Evolutionary conservation across 2,113 vertebrate genomes (phyloP), one percentile per base, ranked within the genome.

Genomic region (Copsychus sechellarum): DNA sequence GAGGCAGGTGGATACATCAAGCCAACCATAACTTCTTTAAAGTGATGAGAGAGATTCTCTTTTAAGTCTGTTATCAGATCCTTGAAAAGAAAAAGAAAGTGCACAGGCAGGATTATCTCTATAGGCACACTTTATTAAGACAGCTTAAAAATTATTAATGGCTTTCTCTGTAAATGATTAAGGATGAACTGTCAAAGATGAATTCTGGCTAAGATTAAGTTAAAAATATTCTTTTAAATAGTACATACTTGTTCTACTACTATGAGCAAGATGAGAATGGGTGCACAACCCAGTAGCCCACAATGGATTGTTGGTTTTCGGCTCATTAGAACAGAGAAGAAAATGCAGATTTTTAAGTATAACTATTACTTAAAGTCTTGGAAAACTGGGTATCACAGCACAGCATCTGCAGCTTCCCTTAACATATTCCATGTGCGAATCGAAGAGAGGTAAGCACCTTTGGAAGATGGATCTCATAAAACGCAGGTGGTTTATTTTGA

Each of bases 21-120:
- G 31, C 98, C 98, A 86, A 98, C 98, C 97, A 98, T 98, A 25
- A 98, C 98, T 6, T 98, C 98, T 95, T 98, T 98, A 93, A 98
- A 98, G 83, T 98, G 98, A 61, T 97, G 94, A 25, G 98, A 98
- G 33, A 98, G 98, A 58, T 96, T 97, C 38, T 98, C 98, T 90
- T 97, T 98, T 79, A 98, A 80, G 34, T 98, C 97, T 2, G 20
- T 83, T 82, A 97, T 58, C 76, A 98, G 95, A 79, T 98, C 96
- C 98, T 98, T 83, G 58, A 50, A 48, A 92, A 57, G 40, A 74
- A 87, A 88, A 83, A 53, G 2, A 34, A 78, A 53, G 31, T 25
- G 17, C 14, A 56, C 19, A 70, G 20, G 24, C 8, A 65, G 8
- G 24, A 56, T 95, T 88, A 83, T 78, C 47, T 84, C 22, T 43